Base-by-base conservation (phyloP, 1,140 invertebrate species). In the Trichonephila clavata region DNA sequence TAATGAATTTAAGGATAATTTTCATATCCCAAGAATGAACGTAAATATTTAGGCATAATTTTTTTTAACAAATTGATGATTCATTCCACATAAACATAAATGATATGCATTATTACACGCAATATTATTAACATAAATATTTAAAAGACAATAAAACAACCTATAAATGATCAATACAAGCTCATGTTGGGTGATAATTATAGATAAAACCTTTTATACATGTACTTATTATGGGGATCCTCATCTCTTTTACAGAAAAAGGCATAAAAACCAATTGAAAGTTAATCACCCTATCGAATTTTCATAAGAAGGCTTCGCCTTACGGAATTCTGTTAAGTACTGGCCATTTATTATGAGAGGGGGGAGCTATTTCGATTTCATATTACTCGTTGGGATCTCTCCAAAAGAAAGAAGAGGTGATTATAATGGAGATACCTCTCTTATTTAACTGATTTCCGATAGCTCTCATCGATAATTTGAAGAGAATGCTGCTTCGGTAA, bases 281-380 rank as follows among this genome's bases (percentile, higher is more conserved):
- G 81, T 83, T 83, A 83, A 83, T 83, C 81, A 83, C 81, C 50
- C 57, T 83, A 83, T 83, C 27, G 81, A 83, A 83, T 83, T 83
- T 24, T 83, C 20, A 83, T 83, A 57, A 24, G 81, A 57, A 16
- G 16, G 43, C 43, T 50, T 57, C 43, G 81, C 21, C 21, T 32
- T 50, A 50, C 50, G 10, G 2, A 50, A 5, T 10, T 50, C 71
- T 20, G 71, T 14, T 68, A 68, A 39, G 71, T 77, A 27, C 71
- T 14, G 20, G 5, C 43, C 27, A 81, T 81, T 81, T 50, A n/a
- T 81, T 81, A 43, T 20, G 81, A 83, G 81, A 83, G 21, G 20
- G 20, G 80, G 39, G 20, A 10, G 81, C 21, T 39, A 24, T 24
- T 83, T 83, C 50, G 81, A 50, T 83, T 59, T 59, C 43, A 57